Percentiles rank a stretch among this genome's conserved stretches.
Conservation (phyloP, 2,113 vertebrate species). For the Sakesphorus luctuosus region DNA sequence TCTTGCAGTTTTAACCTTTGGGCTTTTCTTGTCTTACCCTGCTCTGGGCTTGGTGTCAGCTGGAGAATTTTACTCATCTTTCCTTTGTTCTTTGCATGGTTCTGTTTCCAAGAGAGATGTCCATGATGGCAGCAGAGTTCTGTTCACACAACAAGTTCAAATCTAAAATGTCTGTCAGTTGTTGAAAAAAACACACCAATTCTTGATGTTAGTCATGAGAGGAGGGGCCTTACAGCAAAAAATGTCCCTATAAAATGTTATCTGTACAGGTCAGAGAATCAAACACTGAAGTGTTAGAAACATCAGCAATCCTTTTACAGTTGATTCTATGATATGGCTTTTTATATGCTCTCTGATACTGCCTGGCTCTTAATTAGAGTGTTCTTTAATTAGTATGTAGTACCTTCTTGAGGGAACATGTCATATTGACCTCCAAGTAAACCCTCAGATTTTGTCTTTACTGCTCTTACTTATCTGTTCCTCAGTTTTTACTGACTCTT, state of each 20-base stretch:
- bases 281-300: not conserved
- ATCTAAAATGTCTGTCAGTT: not conserved
- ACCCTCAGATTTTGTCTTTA: not conserved
- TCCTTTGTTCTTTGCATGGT: not conserved
- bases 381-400: not conserved
- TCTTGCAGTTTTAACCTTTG: not conserved
- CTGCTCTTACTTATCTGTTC: not conserved
- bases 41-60: not conserved
- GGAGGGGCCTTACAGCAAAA: not conserved
- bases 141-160: not conserved
- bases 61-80: not conserved
- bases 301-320: not conserved
- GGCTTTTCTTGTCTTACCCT: not conserved
- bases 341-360: not conserved
- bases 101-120: not conserved
- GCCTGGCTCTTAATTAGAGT: not conserved
- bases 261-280: not conserved
- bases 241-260: not conserved
- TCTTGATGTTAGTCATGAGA: not conserved
- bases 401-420: not conserved
- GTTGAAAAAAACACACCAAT: not conserved
- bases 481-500: not conserved
- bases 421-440: not conserved
- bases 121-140: not conserved
- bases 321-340: not conserved